phyloP scores from a whole-genome alignment of 1,140 invertebrate species.

The Drosophila lacertosa region DNA sequence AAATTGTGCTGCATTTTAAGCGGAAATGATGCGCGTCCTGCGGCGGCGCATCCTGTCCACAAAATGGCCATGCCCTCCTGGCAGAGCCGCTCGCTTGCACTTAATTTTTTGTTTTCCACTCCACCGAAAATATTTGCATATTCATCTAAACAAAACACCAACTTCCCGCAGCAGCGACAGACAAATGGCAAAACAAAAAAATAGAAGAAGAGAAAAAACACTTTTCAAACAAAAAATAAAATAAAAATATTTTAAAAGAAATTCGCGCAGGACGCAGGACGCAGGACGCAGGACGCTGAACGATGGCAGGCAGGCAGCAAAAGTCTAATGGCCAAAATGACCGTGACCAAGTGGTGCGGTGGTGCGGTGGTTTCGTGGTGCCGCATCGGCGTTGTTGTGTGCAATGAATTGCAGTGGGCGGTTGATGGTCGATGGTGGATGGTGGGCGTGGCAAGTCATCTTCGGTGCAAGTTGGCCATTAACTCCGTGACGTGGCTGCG shows the following conservation, averaged over 20 bases:
- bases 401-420: slow-evolving; percentile 1
- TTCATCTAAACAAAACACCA: slow-evolving; percentile 81
- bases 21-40: slow-evolving; percentile 80
- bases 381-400: too few relatives aligned
- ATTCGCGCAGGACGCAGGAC: slow-evolving; percentile 21
- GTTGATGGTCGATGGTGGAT: too few relatives aligned
- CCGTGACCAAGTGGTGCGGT: slow-evolving; percentile 41
- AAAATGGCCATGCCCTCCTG: slow-evolving; percentile 55
- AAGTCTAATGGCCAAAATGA: slow-evolving; percentile 73
- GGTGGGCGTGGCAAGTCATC: slow-evolving; percentile 51
- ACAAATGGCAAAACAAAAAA: slow-evolving; percentile 62
- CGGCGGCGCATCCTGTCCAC: slow-evolving; percentile 74
- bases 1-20: slow-evolving; percentile 80
- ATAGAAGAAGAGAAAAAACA: slow-evolving; percentile 29
- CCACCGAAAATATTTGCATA: slow-evolving; percentile 75
- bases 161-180: slow-evolving; percentile 62
- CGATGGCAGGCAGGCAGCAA: slow-evolving; percentile 26
- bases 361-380: neutral
- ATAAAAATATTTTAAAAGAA: slow-evolving; percentile 45
- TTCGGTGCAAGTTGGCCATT: slow-evolving; percentile 56
- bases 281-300: slow-evolving; percentile 9
- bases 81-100: slow-evolving; percentile 4
- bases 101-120: slow-evolving; percentile 25
- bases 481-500: slow-evolving; percentile 27
- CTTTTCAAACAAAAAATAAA: slow-evolving; percentile 40